Percentiles rank a stretch among this genome's conserved stretches.
These are phyloP conservation scores for Spea multiplicata DNA, from an alignment of 2,113 vertebrate species.

Conservation along the genomic window DNA sequence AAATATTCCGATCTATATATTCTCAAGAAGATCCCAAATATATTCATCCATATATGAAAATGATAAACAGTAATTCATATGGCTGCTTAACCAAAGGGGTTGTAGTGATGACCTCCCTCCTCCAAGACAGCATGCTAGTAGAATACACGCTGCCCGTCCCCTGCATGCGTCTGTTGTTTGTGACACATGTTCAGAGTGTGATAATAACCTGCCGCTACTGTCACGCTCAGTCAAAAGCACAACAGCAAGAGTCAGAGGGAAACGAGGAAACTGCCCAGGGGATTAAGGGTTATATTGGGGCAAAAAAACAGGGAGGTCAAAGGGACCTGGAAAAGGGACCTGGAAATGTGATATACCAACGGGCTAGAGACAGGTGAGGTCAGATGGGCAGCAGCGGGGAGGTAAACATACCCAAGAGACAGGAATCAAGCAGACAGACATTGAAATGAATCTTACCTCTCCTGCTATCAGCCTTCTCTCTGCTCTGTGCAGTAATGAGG, in stretches of 20 bases:
- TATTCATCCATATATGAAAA: neutral
- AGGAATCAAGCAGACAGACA: slow-evolving; percentile 2
- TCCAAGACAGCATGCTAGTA: neutral
- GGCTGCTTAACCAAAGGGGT: neutral
- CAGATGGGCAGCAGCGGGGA: neutral
- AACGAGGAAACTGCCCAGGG: neutral
- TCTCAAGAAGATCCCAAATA: no score
- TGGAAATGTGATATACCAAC: no score
- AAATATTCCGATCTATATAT: neutral
- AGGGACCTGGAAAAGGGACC: neutral
- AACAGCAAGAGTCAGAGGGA: neutral
- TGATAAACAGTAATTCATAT: neutral
- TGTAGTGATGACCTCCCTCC: neutral
- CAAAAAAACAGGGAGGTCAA: neutral
- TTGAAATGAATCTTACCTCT: slow-evolving; percentile 29
- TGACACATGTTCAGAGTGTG: slow-evolving; percentile 4
- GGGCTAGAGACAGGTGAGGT: neutral
- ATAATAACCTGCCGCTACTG: neutral
- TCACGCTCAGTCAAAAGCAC: neutral
- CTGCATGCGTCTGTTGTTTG: slow-evolving; percentile 7
- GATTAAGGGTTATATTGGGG: neutral
- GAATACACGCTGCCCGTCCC: slow-evolving; percentile 5
- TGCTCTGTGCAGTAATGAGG: slow-evolving; percentile 39
- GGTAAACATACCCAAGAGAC: neutral
- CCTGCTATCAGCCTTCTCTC: slow-evolving; percentile 21